Base-by-base conservation (phyloP, 2,113 vertebrate species). In the Hypocryptadius cinnamomeus region DNA sequence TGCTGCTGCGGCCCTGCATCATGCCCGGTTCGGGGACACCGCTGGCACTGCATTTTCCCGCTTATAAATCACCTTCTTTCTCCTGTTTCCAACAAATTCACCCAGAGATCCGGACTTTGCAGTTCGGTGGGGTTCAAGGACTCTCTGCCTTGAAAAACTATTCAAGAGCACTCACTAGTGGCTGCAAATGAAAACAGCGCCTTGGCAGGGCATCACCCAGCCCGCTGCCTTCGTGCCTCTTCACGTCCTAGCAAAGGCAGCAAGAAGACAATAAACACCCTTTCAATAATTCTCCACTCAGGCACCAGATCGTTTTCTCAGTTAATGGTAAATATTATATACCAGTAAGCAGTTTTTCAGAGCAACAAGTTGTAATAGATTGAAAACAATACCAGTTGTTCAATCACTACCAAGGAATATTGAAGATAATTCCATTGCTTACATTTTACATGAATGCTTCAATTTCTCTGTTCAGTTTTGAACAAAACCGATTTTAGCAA, bases 161-260 rank as follows among this genome's bases (percentile, higher is more conserved):
- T 98, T 98, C 97, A 98, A 98, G 98, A 98, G 98, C 98, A 98
- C 98, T 98, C 98, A 98, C 98, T 98, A 98, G 98, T 97, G 98
- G 98, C 82, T 96, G 57, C 90, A 94, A 94, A 84, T 87, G 95
- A 96, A 96, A 97, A 99, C 97, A 97, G 95, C 98, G 98, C 92
- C 74, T 82, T 22, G 44, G 21, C 39, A 40, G 85, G 78, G 79
- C 81, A 70, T 89, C 77, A 6, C 51, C 79, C 35, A n/a, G 61
- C 56, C 74, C 6, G 19, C 83, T 89, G 25, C 20, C 4, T 24
- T 59, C 51, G 10, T 12, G 83, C 45, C 51, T 94, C 89, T 68
- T 31, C 60, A 51, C 85, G 80, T 40, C 11, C 23, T 9, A 18
- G 65, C 22, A 19, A 61, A 92, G 84, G 42, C 27, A 71, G 64